phyloP scores from a whole-genome alignment of 2,888 invertebrate species.

The Caradrina clavipalpis region DNA sequence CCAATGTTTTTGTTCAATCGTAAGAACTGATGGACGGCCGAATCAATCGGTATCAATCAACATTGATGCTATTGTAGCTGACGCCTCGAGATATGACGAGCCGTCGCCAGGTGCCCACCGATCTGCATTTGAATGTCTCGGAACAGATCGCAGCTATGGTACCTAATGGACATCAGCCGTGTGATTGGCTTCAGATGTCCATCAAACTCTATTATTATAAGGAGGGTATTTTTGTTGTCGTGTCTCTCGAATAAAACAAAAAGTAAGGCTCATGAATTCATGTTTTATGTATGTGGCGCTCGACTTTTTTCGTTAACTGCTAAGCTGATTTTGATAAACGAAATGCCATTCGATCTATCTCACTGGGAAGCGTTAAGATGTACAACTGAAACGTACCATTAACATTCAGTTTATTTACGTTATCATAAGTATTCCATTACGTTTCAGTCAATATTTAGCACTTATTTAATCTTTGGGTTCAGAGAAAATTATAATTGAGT shows the following conservation, averaged over 20 bases:
- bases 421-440: slow-evolving; percentile 31
- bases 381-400: slow-evolving; percentile 15
- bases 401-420: slow-evolving; percentile 36
- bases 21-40: slow-evolving; percentile 54
- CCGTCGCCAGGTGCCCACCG: slow-evolving; percentile 10
- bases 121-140: slow-evolving; percentile 60
- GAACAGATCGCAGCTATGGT: slow-evolving; percentile 35
- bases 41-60: slow-evolving; percentile 55
- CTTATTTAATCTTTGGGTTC: not conserved
- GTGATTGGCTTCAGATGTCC: slow-evolving; percentile 27
- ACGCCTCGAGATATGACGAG: slow-evolving; percentile 42
- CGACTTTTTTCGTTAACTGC: slow-evolving; percentile 52
- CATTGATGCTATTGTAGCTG: slow-evolving; percentile 47
- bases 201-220: slow-evolving; percentile 23
- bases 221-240: slow-evolving; percentile 16
- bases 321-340: slow-evolving; percentile 60
- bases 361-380: slow-evolving; percentile 4
- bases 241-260: slow-evolving; percentile 27
- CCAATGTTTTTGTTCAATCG: slow-evolving; percentile 61
- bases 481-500: not conserved
- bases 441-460: slow-evolving; percentile 13
- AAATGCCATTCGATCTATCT: slow-evolving; percentile 51
- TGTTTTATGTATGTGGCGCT: slow-evolving; percentile 59
- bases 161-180: slow-evolving; percentile 29
- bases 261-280: slow-evolving; percentile 45